A percentile compares a stretch with the other conserved stretches of the same genome.
Evolutionary conservation across 2,888 invertebrate species (phyloP).

Genomic region (Phytoseiulus persimilis): DNA sequence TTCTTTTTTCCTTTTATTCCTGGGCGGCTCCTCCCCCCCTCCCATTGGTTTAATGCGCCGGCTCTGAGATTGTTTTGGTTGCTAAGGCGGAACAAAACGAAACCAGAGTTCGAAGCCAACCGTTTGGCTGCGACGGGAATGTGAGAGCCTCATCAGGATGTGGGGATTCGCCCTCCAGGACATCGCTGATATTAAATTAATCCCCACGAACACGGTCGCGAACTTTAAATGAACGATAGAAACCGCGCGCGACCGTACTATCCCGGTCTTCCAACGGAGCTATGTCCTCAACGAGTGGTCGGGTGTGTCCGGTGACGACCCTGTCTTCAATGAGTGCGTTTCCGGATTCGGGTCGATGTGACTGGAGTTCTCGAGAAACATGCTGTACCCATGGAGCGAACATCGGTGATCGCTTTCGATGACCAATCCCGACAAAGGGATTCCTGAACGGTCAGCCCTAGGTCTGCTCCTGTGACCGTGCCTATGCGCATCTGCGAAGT

Average conservation of each 20-base stretch:
- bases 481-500: no score
- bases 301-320: no score
- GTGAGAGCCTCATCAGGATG: background rate
- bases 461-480: no score
- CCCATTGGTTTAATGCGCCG: background rate
- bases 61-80: background rate
- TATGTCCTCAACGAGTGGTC: background rate
- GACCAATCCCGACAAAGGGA: no score
- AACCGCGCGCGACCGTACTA: background rate
- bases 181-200: background rate
- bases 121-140: background rate
- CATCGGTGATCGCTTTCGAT: no score
- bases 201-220: background rate
- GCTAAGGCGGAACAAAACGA: background rate
- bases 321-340: no score
- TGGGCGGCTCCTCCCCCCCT: background rate
- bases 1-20: background rate
- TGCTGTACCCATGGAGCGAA: no score
- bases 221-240: background rate
- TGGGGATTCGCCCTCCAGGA: background rate
- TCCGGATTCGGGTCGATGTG: no score
- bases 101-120: background rate
- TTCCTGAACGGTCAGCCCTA: no score
- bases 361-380: no score
- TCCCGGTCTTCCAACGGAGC: background rate